Base-by-base conservation (phyloP, 2,797 vertebrate genomes). In the Eupleurogrammus muticus region DNA sequence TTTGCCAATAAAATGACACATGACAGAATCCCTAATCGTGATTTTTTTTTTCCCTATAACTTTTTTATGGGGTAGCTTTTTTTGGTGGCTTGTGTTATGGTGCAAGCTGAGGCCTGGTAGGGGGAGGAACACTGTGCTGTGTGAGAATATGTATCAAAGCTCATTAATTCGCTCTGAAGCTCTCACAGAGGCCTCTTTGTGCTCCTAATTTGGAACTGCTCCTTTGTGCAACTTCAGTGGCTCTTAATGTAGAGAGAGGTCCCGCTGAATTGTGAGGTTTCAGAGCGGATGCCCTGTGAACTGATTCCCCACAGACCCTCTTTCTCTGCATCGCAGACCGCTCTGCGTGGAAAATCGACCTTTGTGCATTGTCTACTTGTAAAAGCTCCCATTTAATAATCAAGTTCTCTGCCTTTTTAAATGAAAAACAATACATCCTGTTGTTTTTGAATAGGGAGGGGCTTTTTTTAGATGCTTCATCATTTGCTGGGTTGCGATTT, bases 171-270 rank as follows among this genome's bases (percentile, higher is more conserved):
- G 11, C 77, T 75, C 80, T 85, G 90, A 85, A 87, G 86, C 87
- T 73, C 83, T 82, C 89, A 93, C 91, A 93, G 92, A 88, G 87
- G 82, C 68, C 79, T 83, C 91, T 93, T 93, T 93, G 92, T 93
- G 86, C 85, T 91, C 86, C 85, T 91, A 90, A 92, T 93, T 93
- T 94, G 92, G 88, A 83, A 80, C 83, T 60, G 77, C 70, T 91
- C 86, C 90, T 95, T 94, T 94, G 92, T 93, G 87, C 28, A 42
- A 90, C 88, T 89, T 90, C 86, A 88, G 90, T 82, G 82, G 82
- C 87, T 91, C 88, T 90, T 90, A 82, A 90, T 82, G 84, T 88
- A 76, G 84, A 89, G 83, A 81, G 85, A 84, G 89, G 84, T 91
- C 84, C 83, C 83, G 85, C 75, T 85, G 89, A 89, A 84, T 89